These are phyloP conservation scores for Nicator chloris DNA, from an alignment of 2,113 vertebrate genomes.

Conservation along the genomic window DNA sequence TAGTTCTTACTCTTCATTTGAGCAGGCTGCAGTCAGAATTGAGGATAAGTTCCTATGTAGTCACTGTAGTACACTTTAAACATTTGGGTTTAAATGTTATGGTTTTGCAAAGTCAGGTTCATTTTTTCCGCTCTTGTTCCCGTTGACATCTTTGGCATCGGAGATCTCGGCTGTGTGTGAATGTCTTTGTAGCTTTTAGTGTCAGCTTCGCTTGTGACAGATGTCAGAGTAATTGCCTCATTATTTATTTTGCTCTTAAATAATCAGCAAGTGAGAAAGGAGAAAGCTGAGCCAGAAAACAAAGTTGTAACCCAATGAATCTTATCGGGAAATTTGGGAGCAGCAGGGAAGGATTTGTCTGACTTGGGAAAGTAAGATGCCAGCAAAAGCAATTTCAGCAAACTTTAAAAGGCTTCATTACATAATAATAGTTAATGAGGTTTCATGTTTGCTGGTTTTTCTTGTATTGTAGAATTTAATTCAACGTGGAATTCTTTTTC, in stretches of 20 bases:
- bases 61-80: neutral
- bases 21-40: neutral
- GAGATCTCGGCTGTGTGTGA: neutral
- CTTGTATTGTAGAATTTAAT: neutral
- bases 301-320: neutral
- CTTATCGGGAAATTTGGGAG: neutral
- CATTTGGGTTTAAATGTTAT: neutral
- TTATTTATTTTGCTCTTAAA: neutral
- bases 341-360: neutral
- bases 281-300: neutral
- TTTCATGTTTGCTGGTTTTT: neutral
- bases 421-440: neutral
- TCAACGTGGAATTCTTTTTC: neutral
- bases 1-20: neutral
- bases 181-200: neutral
- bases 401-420: neutral
- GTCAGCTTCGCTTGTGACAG: neutral
- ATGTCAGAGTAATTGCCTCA: neutral
- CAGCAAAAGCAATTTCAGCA: neutral
- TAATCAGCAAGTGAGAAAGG: neutral
- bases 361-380: neutral
- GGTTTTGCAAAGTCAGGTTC: neutral
- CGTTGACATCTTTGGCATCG: accelerated
- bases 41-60: neutral
- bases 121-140: accelerated